Percentiles rank a stretch among this genome's conserved stretches.
Evolutionary conservation across 2,113 vertebrate species (phyloP).

Genomic region (Sporophila hypoxantha): DNA sequence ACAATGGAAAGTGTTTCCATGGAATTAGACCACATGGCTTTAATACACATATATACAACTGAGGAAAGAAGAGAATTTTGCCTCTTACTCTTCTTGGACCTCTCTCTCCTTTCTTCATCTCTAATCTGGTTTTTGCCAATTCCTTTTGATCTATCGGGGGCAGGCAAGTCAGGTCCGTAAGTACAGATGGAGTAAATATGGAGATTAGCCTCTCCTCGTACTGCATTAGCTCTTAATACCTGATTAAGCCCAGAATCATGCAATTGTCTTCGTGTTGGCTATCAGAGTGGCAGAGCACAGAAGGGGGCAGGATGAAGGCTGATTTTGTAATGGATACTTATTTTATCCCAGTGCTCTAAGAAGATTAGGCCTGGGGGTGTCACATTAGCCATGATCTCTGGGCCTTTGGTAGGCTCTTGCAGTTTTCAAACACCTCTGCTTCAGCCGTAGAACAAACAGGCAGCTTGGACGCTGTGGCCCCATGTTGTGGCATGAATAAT

Average conservation of each 20-base stretch:
- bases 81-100: conserved; percentile 67
- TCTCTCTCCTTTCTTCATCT: conserved; percentile 67
- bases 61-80: conserved; percentile 70
- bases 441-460: conserved; percentile 81
- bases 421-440: conserved; percentile 83
- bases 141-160: conserved; percentile 90
- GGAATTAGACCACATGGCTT: conserved; percentile 68
- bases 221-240: conserved; percentile 93
- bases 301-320: conserved; percentile 88
- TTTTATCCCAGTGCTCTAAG: conserved; percentile 95
- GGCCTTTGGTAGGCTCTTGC: conserved; percentile 82
- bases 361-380: conserved; percentile 97
- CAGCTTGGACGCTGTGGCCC: conserved; percentile 71
- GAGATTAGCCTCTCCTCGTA: conserved; percentile 91
- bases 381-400: conserved; percentile 95
- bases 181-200: conserved; percentile 96
- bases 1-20: conserved; percentile 48
- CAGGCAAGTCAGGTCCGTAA: conserved; percentile 80
- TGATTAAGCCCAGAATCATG: conserved; percentile 90
- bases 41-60: conserved; percentile 63
- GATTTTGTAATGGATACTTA: conserved; percentile 98
- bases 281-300: conserved; percentile 83
- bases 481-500: conserved; percentile 83
- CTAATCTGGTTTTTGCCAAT: conserved; percentile 91
- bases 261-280: conserved; percentile 90